phyloP scores from a whole-genome alignment of 2,888 invertebrate species.

The Bedellia somnulentella region DNA sequence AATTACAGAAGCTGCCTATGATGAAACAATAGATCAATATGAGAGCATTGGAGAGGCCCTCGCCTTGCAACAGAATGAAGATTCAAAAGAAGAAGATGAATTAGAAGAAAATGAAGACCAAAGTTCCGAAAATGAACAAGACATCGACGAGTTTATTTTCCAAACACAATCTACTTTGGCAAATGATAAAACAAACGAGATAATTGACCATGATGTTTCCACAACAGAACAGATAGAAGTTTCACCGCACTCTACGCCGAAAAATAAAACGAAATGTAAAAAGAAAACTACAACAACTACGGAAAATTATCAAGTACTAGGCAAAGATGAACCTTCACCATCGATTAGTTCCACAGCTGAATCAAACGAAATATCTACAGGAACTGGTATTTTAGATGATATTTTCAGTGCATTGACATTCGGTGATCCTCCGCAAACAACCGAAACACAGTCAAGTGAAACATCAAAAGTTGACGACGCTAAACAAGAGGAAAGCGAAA shows the following conservation, averaged over 20 bases:
- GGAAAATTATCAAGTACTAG: slow-evolving; percentile 9
- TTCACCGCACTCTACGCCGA: slow-evolving; percentile 18
- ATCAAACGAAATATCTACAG: slow-evolving; percentile 15
- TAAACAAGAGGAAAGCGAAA: slow-evolving; percentile 22
- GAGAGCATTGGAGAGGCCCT: slow-evolving; percentile 15
- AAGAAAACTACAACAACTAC: slow-evolving; percentile 32
- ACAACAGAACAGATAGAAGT: slow-evolving; percentile 19
- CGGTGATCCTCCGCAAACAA: background rate
- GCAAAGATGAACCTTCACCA: slow-evolving; percentile 3
- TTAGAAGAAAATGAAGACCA: slow-evolving; percentile 12
- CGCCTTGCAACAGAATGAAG: slow-evolving; percentile 6
- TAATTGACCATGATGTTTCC: slow-evolving; percentile 16
- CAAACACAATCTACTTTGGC: slow-evolving; percentile 15
- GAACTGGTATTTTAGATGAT: slow-evolving; percentile 13
- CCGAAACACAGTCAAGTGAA: slow-evolving; percentile 9
- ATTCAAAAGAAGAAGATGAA: slow-evolving; percentile 12
- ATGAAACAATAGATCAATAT: slow-evolving; percentile 17
- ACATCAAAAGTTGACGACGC: slow-evolving; percentile 12
- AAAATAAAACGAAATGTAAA: slow-evolving; percentile 44
- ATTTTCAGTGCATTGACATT: background rate
- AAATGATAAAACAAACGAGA: slow-evolving; percentile 17
- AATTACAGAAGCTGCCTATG: slow-evolving; percentile 15
- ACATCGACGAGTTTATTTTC: slow-evolving; percentile 30
- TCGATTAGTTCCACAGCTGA: slow-evolving; percentile 11
- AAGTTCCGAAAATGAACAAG: slow-evolving; percentile 15